Evolutionary conservation across 2,888 invertebrate genomes (phyloP).

Genomic region (Caenorhabditis angaria): DNA sequence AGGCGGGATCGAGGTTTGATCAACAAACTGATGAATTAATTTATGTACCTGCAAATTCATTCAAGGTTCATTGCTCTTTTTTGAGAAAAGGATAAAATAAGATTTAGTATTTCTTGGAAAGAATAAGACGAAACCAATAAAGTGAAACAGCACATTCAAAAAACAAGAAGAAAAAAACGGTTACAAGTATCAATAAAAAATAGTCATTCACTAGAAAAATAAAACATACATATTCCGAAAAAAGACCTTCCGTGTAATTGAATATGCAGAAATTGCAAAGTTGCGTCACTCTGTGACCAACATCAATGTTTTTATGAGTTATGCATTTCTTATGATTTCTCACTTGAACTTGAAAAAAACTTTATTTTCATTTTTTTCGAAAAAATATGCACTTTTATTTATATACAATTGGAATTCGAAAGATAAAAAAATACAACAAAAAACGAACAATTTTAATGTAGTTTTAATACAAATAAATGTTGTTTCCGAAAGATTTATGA

Average conservation of each 20-base stretch:
- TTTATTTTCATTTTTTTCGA: neutral
- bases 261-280: neutral
- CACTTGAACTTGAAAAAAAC: neutral
- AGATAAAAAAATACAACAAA: neutral
- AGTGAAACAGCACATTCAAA: neutral
- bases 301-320: neutral
- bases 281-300: neutral
- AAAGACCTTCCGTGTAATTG: neutral
- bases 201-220: neutral
- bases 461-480: neutral
- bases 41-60: neutral
- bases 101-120: too few relatives aligned
- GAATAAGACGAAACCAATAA: neutral
- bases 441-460: neutral
- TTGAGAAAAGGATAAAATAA: too few relatives aligned
- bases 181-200: too few relatives aligned
- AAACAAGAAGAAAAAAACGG: too few relatives aligned
- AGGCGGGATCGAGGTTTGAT: slow-evolving; percentile 2
- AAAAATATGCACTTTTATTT: too few relatives aligned
- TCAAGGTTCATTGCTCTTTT: neutral
- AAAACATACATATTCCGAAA: neutral
- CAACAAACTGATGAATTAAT: neutral
- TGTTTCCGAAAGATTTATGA: too few relatives aligned
- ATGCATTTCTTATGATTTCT: neutral
- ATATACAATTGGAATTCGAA: too few relatives aligned